Evolutionary conservation across 2,797 vertebrate species (phyloP).

Genomic region (Microctenopoma steveboyesi): DNA sequence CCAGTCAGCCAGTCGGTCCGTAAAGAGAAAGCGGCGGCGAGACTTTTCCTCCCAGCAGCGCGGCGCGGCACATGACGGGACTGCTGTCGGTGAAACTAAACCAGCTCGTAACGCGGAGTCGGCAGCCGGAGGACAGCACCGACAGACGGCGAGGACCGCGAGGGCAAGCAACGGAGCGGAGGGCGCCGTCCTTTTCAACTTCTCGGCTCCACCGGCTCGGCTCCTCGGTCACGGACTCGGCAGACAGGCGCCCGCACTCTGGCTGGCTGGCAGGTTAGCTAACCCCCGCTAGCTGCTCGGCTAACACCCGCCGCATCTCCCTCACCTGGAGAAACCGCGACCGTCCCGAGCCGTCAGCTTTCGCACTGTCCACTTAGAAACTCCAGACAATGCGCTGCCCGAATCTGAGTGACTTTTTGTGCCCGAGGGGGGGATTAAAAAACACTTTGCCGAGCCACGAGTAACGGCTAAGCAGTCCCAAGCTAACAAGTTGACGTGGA

Average conservation of each 20-base stretch:
- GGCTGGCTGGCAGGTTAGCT: conserved; percentile 49
- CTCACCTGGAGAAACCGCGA: conserved; percentile 32
- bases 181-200: conserved; percentile 59
- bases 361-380: not conserved
- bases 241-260: conserved; percentile 15
- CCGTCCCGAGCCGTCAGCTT: conserved; percentile 51
- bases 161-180: conserved; percentile 3
- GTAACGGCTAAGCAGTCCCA: conserved; percentile 28
- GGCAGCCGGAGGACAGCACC: conserved; percentile 23
- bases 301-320: conserved; percentile 51
- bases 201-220: conserved; percentile 43
- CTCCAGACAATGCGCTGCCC: conserved; percentile 50
- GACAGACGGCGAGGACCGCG: conserved; percentile 33
- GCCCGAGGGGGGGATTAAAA: conserved; percentile 18
- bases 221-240: conserved; percentile 32
- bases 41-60: conserved; percentile 27
- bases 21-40: conserved; percentile 46
- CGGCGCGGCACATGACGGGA: conserved; percentile 22
- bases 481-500: conserved; percentile 77
- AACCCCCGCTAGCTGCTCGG: conserved; percentile 56
- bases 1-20: conserved; percentile 39
- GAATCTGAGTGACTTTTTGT: conserved; percentile 41
- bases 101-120: conserved; percentile 27
- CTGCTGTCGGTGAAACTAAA: not conserved
- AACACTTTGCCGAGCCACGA: conserved; percentile 28